phyloP scores from a whole-genome alignment of 2,888 invertebrate species.

The Alloplasta piceator region DNA sequence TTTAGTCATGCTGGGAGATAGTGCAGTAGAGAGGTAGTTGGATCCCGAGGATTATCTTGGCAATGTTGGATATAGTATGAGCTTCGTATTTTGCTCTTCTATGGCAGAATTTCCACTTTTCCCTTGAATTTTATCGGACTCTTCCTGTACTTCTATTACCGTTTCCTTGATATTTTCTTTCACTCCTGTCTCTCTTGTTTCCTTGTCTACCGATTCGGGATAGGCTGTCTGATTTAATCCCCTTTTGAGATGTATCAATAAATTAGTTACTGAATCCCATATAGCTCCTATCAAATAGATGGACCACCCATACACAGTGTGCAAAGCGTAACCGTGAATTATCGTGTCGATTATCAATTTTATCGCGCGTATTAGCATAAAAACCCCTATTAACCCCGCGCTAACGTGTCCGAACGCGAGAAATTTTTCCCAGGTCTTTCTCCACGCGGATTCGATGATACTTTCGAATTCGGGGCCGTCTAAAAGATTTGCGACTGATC shows the following conservation, averaged over 20 bases:
- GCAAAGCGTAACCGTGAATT: slow-evolving; percentile 13
- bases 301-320: slow-evolving; percentile 31
- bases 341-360: slow-evolving; percentile 49
- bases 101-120: too few relatives aligned
- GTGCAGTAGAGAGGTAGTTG: too few relatives aligned
- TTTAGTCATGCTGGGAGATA: too few relatives aligned
- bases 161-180: too few relatives aligned
- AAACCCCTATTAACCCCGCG: slow-evolving; percentile 53
- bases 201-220: too few relatives aligned
- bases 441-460: slow-evolving; percentile 48
- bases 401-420: slow-evolving; percentile 48
- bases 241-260: slow-evolving; percentile 14
- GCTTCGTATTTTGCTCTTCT: too few relatives aligned
- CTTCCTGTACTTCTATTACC: too few relatives aligned
- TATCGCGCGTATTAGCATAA: slow-evolving; percentile 26
- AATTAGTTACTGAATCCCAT: slow-evolving; percentile 43
- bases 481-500: slow-evolving; percentile 32
- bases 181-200: too few relatives aligned
- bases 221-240: too few relatives aligned
- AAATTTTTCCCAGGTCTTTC: slow-evolving; percentile 40
- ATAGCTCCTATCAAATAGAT: slow-evolving; percentile 24
- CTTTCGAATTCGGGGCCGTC: slow-evolving; percentile 36
- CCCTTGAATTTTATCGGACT: too few relatives aligned
- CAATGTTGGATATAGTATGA: too few relatives aligned
- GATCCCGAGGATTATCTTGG: too few relatives aligned